These are phyloP conservation scores for Mesorhabditis sp. DNA, from an alignment of 2,888 invertebrate genomes.

Conservation along the genomic window DNA sequence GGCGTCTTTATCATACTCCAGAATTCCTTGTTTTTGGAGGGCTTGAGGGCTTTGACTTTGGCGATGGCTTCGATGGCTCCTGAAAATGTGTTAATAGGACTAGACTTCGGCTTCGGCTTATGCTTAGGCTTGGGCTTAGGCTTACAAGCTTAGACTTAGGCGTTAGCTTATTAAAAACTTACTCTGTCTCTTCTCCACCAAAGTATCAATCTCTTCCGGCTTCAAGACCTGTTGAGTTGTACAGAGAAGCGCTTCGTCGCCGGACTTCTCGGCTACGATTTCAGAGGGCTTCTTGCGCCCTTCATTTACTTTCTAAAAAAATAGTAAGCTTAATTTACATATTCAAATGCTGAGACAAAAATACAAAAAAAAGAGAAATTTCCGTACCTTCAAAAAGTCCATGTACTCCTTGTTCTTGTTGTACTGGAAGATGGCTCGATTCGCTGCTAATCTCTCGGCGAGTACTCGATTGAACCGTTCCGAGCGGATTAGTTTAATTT, in stretches of 20 bases:
- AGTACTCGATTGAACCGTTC: background rate
- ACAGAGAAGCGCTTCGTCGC: background rate
- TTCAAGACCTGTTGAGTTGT: background rate
- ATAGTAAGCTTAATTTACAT: background rate
- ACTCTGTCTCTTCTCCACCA: conserved; percentile 2
- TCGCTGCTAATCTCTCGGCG: conserved; percentile 3
- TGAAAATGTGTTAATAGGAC: background rate
- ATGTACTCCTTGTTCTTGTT: background rate
- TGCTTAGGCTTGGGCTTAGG: no score
- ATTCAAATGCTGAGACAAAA: background rate
- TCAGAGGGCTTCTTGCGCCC: background rate
- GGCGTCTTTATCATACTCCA: background rate
- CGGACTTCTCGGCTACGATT: conserved; percentile 1
- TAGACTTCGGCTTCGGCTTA: no score
- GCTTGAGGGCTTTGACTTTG: background rate
- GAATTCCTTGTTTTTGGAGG: background rate
- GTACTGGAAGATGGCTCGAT: background rate
- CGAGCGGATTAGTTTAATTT: background rate
- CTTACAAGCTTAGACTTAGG: background rate
- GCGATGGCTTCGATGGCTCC: background rate
- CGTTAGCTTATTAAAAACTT: background rate
- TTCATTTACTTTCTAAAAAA: conserved; percentile 1
- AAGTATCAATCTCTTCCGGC: background rate
- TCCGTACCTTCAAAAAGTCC: background rate
- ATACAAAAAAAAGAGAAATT: no score